Conservation (phyloP, 2,113 vertebrate genomes). For the Puma concolor region DNA sequence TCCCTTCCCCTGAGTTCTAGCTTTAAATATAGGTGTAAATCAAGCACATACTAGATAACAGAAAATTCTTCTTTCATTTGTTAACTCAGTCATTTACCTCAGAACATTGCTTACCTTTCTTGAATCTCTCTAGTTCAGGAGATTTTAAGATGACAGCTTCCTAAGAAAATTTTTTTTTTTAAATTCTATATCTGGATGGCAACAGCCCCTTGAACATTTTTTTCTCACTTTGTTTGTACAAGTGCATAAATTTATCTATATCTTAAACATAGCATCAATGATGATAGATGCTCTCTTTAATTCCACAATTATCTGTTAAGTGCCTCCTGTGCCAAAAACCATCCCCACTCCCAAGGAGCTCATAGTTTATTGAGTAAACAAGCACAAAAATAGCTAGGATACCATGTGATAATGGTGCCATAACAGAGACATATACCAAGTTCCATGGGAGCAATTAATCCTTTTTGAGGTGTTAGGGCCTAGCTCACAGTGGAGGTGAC, state of each 20-base stretch:
- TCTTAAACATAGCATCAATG: not conserved
- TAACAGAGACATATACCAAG: not conserved
- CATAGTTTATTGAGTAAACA: not conserved
- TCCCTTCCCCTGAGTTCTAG: not conserved
- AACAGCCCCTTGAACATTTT: not conserved
- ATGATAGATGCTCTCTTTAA: not conserved
- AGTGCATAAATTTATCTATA: not conserved
- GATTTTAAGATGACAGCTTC: slow-evolving; percentile 30
- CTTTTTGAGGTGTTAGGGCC: not conserved
- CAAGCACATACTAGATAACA: not conserved
- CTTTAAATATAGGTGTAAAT: slow-evolving; percentile 25
- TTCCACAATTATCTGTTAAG: not conserved
- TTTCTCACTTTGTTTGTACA: not conserved
- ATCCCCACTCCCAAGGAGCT: not conserved
- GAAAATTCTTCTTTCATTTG: not conserved
- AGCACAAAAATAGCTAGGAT: not conserved
- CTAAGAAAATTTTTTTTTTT: not conserved
- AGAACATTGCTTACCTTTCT: slow-evolving; percentile 26
- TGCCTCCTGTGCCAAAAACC: not conserved
- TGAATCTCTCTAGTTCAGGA: not conserved
- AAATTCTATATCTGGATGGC: not conserved
- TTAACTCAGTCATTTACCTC: not conserved
- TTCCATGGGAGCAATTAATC: slow-evolving; percentile 34
- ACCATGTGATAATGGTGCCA: not conserved
- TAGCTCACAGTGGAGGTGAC: not conserved